Evolutionary conservation across 2,888 invertebrate species (phyloP).

Genomic region (Melanotus villosus): DNA sequence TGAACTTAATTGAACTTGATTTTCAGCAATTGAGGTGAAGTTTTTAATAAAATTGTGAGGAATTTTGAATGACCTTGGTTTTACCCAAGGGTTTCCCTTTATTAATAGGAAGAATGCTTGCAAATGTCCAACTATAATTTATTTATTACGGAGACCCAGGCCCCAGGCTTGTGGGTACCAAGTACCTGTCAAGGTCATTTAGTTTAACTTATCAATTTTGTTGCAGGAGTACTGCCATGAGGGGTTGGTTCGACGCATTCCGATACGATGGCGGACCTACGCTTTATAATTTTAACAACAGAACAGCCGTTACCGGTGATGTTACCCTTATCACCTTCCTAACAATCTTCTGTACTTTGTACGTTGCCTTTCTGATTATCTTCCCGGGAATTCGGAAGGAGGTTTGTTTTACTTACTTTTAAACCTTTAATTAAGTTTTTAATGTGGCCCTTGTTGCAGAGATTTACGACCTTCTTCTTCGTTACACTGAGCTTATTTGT

Average conservation of each 20-base stretch:
- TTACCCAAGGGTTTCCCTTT: too few relatives aligned
- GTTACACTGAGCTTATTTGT: conserved; percentile 94
- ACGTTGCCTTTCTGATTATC: conserved; percentile 94
- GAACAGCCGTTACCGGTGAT: conserved; percentile 96
- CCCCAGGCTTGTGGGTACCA: not conserved
- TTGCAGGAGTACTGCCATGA: conserved; percentile 72
- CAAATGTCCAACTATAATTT: not conserved
- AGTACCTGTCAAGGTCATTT: too few relatives aligned
- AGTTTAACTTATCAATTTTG: too few relatives aligned
- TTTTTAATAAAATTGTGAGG: not conserved
- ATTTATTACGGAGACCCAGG: too few relatives aligned
- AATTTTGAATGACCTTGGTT: too few relatives aligned
- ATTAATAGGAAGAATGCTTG: too few relatives aligned
- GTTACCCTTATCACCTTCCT: conserved; percentile 88
- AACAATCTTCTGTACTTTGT: conserved; percentile 90
- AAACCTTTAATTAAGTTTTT: not conserved
- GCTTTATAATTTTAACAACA: conserved; percentile 93
- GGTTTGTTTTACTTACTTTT: conserved; percentile 71
- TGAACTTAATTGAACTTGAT: conserved; percentile 8
- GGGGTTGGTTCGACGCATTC: conserved; percentile 98
- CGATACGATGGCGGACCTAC: conserved; percentile 97
- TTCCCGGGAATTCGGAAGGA: conserved; percentile 96
- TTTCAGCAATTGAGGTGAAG: too few relatives aligned
- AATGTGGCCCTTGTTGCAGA: conserved; percentile 75
- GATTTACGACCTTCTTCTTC: conserved; percentile 91